Base-by-base conservation (phyloP, 2,113 vertebrate species). In the Proterorhinus semilunaris region DNA sequence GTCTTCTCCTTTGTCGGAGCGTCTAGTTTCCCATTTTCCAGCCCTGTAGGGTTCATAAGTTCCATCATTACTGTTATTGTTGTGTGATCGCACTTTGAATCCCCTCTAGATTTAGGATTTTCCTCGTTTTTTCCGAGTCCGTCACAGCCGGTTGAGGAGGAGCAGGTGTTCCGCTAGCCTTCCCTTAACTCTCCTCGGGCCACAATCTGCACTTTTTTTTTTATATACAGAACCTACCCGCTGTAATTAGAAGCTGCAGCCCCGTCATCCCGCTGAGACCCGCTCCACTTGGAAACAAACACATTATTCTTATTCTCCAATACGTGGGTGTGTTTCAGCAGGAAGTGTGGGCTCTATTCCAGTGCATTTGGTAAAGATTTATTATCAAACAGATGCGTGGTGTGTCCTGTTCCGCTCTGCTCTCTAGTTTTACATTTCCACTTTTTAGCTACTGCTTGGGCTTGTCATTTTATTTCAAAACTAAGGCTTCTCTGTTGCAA, bases 211-310 rank as follows among this genome's bases (percentile, higher is more conserved):
- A 78, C 68, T 68, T 55, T 55, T 36, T 55, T 36, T 53, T 55
- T 55, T 21, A 61, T 43, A 58, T 58, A 58, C 5, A 10, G 12
- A 78, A 53, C 65, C 17, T 70, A 81, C 71, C 70, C 66, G 67
- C 75, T 77, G 71, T 79, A 86, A 90, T 89, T 87, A 85, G 71
- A 67, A 67, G 47, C 50, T 80, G 67, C 74, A 59, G 74, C 68
- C n/a, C 75, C 17, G 3, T 72, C 57, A 50, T 65, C 81, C 86
- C 81, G 16, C 72, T 73, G 83, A 87, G 87, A 87, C 86, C 63
- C 45, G 78, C 47, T 86, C 83, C 65, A 84, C 71, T 85, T 88
- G 72, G 77, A 71, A 81, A 70, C 74, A 83, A 83, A 86, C 62
- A 67, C 52, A 76, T 78, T 59, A 78, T 69, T 77, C 64, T 52